A percentile compares a stretch with the other conserved stretches of the same genome.
Evolutionary conservation across 2,797 vertebrate genomes (phyloP).

Genomic region (Ceyx erithaca): DNA sequence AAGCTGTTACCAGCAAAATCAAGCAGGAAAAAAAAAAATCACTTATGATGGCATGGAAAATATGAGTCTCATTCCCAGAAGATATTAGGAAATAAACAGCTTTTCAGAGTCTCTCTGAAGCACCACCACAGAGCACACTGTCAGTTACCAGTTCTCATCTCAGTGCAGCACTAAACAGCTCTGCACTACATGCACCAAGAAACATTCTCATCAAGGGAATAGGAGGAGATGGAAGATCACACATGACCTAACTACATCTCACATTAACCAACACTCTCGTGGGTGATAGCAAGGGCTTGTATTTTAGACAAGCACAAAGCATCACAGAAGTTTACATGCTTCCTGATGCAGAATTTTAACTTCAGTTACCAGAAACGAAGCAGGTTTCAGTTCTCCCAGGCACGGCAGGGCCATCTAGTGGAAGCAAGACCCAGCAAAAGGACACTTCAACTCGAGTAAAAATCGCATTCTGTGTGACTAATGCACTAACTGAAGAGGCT

Average conservation of each 20-base stretch:
- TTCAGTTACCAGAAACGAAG: neutral
- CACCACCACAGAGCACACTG: neutral
- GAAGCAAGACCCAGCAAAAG: neutral
- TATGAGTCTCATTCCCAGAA: neutral
- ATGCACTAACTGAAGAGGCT: neutral
- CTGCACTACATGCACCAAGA: neutral
- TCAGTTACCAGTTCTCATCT: neutral
- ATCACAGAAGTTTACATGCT: neutral
- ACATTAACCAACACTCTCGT: neutral
- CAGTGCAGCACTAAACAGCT: neutral
- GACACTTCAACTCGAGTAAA: neutral
- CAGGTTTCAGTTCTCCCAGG: neutral
- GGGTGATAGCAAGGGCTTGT: neutral
- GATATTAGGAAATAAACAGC: neutral
- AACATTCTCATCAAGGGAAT: neutral
- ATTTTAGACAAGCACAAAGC: neutral
- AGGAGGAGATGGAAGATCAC: neutral
- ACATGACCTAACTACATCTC: neutral
- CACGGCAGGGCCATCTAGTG: slow-evolving; percentile 54
- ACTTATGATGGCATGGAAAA: neutral
- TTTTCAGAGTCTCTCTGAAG: neutral
- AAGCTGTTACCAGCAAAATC: neutral
- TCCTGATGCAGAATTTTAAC: neutral
- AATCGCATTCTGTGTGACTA: neutral
- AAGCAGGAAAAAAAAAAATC: neutral